These are phyloP conservation scores for Galago senegalensis DNA, from an alignment of 2,797 vertebrate genomes.

Conservation along the genomic window DNA sequence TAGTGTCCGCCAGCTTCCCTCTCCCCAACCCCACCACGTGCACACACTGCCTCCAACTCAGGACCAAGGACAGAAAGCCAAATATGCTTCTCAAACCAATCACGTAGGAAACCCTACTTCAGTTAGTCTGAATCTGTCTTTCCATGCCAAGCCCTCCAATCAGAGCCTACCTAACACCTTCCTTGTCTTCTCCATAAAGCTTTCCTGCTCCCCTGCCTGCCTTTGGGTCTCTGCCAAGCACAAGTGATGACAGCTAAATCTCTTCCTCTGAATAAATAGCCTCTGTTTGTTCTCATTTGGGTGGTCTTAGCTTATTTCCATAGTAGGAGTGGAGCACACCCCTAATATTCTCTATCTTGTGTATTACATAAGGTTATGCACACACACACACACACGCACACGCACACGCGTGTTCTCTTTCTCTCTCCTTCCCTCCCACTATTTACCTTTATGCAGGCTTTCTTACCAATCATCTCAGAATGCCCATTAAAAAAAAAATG, in stretches of 20 bases:
- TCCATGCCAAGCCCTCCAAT: not conserved
- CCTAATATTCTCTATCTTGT: not conserved
- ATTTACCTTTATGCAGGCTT: not conserved
- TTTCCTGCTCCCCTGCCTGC: not conserved
- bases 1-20: not conserved
- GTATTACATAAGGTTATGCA: too few species aligned
- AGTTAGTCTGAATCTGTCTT: not conserved
- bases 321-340: not conserved
- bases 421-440: not conserved
- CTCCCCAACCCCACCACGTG: too few species aligned
- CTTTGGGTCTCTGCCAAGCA: not conserved
- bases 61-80: slow-evolving; percentile 13
- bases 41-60: not conserved
- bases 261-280: slow-evolving; percentile 46
- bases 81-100: not conserved
- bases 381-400: too few species aligned
- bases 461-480: slow-evolving; percentile 23
- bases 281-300: slow-evolving; percentile 9
- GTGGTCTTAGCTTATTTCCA: slow-evolving; percentile 45
- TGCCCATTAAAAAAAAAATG: not conserved
- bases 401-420: not conserved
- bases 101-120: not conserved
- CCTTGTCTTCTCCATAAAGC: not conserved
- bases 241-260: not conserved
- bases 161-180: not conserved